Conservation (phyloP, 2,888 invertebrate genomes). For the Nycteola revayana region DNA sequence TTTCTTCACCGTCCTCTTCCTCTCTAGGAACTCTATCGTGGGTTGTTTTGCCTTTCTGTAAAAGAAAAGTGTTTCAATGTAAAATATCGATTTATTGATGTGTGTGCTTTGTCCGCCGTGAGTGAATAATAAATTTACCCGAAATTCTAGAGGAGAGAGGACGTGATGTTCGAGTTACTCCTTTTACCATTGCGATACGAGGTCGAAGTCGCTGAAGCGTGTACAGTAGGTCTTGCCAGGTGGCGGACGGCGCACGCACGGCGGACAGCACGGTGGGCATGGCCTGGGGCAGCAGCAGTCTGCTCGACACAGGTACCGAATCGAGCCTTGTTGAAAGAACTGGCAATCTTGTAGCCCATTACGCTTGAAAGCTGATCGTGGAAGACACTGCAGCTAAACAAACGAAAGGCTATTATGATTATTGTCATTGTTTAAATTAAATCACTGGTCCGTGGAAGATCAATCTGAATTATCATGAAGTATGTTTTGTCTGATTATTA, state of each 20-base stretch:
- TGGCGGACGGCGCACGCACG: conserved; percentile 71
- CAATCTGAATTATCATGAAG: too few species aligned
- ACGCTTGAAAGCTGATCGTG: conserved; percentile 77
- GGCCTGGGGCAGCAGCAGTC: conserved; percentile 56
- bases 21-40: conserved; percentile 41
- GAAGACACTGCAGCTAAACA: conserved; percentile 71
- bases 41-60: conserved; percentile 53
- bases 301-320: conserved; percentile 72
- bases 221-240: conserved; percentile 75
- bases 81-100: conserved; percentile 7
- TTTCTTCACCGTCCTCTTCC: conserved; percentile 60
- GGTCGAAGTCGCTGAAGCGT: conserved; percentile 76
- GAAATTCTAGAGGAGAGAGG: conserved; percentile 40
- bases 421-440: too few species aligned
- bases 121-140: conserved; percentile 56
- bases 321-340: conserved; percentile 76
- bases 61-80: conserved; percentile 25
- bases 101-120: conserved; percentile 60
- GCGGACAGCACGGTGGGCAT: conserved; percentile 70
- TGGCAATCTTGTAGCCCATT: conserved; percentile 78
- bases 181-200: conserved; percentile 70
- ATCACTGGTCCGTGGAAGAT: too few species aligned
- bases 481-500: too few species aligned
- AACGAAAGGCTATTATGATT: too few species aligned
- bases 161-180: conserved; percentile 25